Base-by-base conservation (phyloP, 37 sponge, comb jelly and placozoan genomes). In the Halisarca cf. caerulea region DNA sequence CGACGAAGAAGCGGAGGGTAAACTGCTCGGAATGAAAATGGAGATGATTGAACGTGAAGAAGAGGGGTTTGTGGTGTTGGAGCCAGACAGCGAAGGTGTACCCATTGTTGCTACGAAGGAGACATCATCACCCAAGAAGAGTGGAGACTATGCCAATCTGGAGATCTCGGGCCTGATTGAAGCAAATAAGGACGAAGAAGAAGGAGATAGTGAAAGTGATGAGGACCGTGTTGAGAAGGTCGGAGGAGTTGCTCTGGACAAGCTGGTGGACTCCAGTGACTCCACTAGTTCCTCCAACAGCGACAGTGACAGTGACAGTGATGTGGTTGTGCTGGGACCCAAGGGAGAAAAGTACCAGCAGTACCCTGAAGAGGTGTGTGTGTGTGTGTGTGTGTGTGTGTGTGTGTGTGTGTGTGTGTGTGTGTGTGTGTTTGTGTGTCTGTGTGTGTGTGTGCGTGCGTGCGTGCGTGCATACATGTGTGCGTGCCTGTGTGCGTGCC, bases 121-220 rank as follows among this genome's bases (percentile, higher is more conserved):
- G 84, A 47, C 21, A 11, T 25, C 44, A 3, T 32, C 21, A 73
- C 25, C 54, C 58, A 89, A 89, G 74, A 80, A 55, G 61, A 84
- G 70, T 41, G 77, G 79, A 34, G 86, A 91, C 74, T 91, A 91
- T 61, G 84, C 86, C 25, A 91, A 91, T 84, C 71, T 72, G 66
- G 84, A 90, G 53, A 83, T 90, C 37, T 87, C 91, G 24, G 4
- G 39, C 21, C 66, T 54, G 38, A 32, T 43, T 21, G 55, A 54
- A 30, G 27, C 24, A 0, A 73, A 68, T 3, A 30, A 3, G 30
- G 73, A 83, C 27, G 36, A 28, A 28, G 73, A 83, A 8, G 35
- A 30, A 34, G 73, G 51, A 23, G 84, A 81, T 38, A 59, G 25
- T 8, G 82, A 58, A 5, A n/a, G 23, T 34, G 55, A 38, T 58